Evolutionary conservation across 2,113 vertebrate species (phyloP).

Genomic region (Hemichromis elongatus): DNA sequence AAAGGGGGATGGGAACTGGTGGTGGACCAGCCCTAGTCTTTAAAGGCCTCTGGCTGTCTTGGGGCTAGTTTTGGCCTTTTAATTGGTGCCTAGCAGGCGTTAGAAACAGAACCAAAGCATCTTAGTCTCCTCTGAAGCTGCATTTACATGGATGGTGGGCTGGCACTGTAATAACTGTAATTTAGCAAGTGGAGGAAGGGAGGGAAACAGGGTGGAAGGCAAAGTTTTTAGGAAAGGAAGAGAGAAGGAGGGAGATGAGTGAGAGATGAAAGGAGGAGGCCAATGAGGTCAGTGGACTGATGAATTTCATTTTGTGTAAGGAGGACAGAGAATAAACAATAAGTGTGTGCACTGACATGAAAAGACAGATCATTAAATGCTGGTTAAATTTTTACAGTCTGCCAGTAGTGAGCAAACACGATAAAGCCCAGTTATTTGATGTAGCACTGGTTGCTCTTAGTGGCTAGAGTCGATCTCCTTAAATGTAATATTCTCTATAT

Average conservation of each 20-base stretch:
- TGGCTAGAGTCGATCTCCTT: background rate
- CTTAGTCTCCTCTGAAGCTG: constrained; percentile 29
- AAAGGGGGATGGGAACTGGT: background rate
- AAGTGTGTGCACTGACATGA: background rate
- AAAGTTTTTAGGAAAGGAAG: constrained; percentile 14
- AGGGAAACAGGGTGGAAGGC: constrained; percentile 11
- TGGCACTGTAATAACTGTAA: constrained; percentile 64
- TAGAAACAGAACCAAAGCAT: constrained; percentile 37
- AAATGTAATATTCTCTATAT: constrained; percentile 6
- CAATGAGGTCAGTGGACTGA: background rate
- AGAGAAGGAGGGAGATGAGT: background rate
- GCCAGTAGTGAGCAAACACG: background rate
- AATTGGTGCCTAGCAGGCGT: constrained; percentile 52
- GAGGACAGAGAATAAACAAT: background rate
- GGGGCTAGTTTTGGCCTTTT: constrained; percentile 38
- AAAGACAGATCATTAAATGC: background rate
- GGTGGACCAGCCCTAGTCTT: constrained; percentile 27
- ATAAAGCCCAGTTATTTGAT: background rate
- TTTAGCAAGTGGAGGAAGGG: constrained; percentile 40
- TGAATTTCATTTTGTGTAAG: constrained; percentile 1
- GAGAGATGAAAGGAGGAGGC: background rate
- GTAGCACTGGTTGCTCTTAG: background rate
- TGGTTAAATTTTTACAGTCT: background rate
- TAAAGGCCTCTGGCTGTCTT: constrained; percentile 28
- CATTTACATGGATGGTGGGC: constrained; percentile 48